Base-by-base conservation (phyloP, 2,113 vertebrate species). In the Rhea pennata region DNA sequence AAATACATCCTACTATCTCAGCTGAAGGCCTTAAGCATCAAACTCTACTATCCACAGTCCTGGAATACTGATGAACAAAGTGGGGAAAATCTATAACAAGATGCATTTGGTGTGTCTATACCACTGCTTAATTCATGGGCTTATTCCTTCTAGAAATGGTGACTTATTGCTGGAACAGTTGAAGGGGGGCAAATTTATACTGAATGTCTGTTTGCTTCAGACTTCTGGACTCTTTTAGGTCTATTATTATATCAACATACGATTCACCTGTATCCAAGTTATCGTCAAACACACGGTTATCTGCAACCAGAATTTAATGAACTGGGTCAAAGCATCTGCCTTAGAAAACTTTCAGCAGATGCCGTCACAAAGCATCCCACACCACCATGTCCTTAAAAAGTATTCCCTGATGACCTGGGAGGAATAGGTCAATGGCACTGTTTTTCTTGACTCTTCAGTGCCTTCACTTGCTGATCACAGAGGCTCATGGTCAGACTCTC, bases 401-500 rank as follows among this genome's bases (percentile, higher is more conserved):
- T 7, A 70, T 88, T 44, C 16, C 24, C 15, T 64, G 15, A 22
- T 86, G 10, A 71, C 29, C 15, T 54, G 31, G 22, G 19, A 80
- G 44, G 39, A 59, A 39, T 12, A 40, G 22, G 13, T 40, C 72
- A 44, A 9, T 71, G 33, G 33, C 11, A 36, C 5, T 54, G 12
- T 33, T 84, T 80, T 58, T 29, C 31, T 71, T 76, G 33, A 26
- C 5, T 62, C 20, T 65, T 73, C 24, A 75, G 44, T 39, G 10
- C 23, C 48, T 65, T 76, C 53, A 69, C 46, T 56, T 65, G 14
- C 42, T 48, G 24, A 6, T 69, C 48, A 72, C 17, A 31, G 75
- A 59, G 39, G 31, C 2, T 0, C 0, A 0, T 33, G 11, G 15
- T 84, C 27, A 67, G 4, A 29, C 4, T 51, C 1, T 64, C 9